Evolutionary conservation across 2,797 vertebrate species (phyloP).

Genomic region (Falco biarmicus): DNA sequence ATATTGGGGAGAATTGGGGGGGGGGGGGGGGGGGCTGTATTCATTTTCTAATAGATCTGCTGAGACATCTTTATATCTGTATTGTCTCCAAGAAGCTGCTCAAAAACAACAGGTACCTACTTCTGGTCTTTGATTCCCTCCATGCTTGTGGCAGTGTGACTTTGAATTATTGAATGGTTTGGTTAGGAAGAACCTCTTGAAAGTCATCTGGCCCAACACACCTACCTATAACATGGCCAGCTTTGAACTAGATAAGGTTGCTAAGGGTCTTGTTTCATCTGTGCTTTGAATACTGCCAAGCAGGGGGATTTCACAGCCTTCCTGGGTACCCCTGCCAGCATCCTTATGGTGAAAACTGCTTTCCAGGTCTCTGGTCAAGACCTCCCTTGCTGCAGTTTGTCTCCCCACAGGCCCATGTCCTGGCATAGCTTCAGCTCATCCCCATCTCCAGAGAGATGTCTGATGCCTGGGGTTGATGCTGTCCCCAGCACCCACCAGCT

Average conservation of each 20-base stretch:
- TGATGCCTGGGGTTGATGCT: not conserved
- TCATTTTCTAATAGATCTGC: not conserved
- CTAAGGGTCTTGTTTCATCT: not conserved
- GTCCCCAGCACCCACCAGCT: not conserved
- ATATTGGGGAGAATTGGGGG: not conserved
- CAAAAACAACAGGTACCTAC: not conserved
- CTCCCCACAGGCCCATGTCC: accelerated
- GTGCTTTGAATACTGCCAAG: not conserved
- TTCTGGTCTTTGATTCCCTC: not conserved
- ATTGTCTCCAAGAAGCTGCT: not conserved
- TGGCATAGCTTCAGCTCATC: too few species aligned
- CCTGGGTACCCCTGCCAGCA: not conserved
- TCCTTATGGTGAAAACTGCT: not conserved
- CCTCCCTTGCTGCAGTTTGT: not conserved
- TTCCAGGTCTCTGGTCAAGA: not conserved
- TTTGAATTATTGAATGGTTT: not conserved
- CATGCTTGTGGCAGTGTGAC: not conserved
- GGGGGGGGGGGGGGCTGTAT: accelerated
- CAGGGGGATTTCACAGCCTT: not conserved
- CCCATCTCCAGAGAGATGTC: not conserved
- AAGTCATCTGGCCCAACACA: not conserved
- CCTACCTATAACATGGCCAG: not conserved
- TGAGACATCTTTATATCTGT: not conserved
- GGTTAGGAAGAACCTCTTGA: not conserved
- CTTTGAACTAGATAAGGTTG: not conserved